A percentile compares a stretch with the other conserved stretches of the same genome.
Conservation (phyloP, 1,140 invertebrate species). For the Bilobella aurantiaca region DNA sequence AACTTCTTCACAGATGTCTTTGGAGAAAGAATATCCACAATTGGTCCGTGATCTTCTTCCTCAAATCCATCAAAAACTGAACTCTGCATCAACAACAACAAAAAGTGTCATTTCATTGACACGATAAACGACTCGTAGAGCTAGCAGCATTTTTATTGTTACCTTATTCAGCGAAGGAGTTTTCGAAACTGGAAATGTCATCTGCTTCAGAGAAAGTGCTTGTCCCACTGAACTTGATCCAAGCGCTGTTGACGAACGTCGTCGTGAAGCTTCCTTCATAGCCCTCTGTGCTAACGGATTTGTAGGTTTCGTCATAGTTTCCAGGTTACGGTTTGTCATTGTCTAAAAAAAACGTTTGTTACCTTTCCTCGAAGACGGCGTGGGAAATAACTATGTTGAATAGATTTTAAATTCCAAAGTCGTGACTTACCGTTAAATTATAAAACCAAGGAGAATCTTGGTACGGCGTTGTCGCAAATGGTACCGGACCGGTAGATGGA, state of each 20-base stretch:
- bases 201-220: constrained; percentile 16
- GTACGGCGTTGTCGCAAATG: constrained; percentile 59
- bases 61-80: constrained; percentile 49
- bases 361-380: too few relatives aligned
- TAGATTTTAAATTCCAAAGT: background rate
- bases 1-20: constrained; percentile 48
- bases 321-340: constrained; percentile 51
- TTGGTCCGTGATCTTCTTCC: constrained; percentile 39
- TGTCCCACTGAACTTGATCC: background rate
- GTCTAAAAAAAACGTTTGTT: too few relatives aligned
- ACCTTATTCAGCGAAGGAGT: constrained; percentile 19
- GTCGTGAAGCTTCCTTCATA: constrained; percentile 41
- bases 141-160: background rate
- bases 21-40: constrained; percentile 43
- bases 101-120: background rate
- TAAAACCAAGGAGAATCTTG: constrained; percentile 67
- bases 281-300: constrained; percentile 57
- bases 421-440: constrained; percentile 51
- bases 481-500: constrained; percentile 51
- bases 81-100: constrained; percentile 9
- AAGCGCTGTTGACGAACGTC: constrained; percentile 22
- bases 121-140: background rate
- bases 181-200: constrained; percentile 24
- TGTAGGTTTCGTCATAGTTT: constrained; percentile 61
- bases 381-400: too few relatives aligned